These are phyloP conservation scores for Lota lota DNA, from an alignment of 2,113 vertebrate genomes.

Conservation along the genomic window DNA sequence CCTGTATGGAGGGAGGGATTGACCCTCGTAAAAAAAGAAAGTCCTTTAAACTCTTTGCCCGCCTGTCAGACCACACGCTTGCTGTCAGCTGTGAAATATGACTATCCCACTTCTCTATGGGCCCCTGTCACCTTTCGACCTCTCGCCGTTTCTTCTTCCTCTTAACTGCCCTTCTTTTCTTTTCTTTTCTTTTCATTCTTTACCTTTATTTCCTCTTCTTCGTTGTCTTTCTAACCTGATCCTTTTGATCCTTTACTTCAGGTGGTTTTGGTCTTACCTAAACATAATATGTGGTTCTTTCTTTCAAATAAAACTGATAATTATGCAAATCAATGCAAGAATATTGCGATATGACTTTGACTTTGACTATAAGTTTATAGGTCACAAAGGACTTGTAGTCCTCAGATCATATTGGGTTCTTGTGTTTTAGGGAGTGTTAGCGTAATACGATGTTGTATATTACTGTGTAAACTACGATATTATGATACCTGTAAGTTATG, in stretches of 20 bases:
- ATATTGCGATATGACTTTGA: too few species aligned
- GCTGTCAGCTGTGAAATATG: conserved; percentile 53
- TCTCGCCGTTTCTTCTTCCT: not conserved
- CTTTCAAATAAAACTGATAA: too few species aligned
- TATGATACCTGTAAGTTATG: too few species aligned
- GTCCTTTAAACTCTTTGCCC: conserved; percentile 39
- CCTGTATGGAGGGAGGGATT: conserved; percentile 8
- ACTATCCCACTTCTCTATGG: conserved; percentile 15
- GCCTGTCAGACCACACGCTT: conserved; percentile 45
- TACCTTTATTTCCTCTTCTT: conserved; percentile 14
- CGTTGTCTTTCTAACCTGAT: not conserved
- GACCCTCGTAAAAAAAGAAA: conserved; percentile 40
- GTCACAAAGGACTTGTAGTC: too few species aligned
- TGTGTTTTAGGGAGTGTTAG: too few species aligned
- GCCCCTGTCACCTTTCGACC: conserved; percentile 30
- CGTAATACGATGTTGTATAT: too few species aligned
- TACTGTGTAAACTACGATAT: too few species aligned
- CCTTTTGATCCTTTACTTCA: not conserved
- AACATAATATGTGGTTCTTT: too few species aligned
- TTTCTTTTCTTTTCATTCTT: conserved; percentile 5
- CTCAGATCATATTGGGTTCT: too few species aligned
- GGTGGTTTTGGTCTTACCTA: too few species aligned
- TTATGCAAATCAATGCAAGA: too few species aligned
- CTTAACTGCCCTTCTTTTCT: not conserved
- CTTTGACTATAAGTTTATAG: too few species aligned